Percentiles rank a stretch among this genome's conserved stretches.
phyloP scores from a whole-genome alignment of 2,113 vertebrate species.

The Phyllostomus hastatus region DNA sequence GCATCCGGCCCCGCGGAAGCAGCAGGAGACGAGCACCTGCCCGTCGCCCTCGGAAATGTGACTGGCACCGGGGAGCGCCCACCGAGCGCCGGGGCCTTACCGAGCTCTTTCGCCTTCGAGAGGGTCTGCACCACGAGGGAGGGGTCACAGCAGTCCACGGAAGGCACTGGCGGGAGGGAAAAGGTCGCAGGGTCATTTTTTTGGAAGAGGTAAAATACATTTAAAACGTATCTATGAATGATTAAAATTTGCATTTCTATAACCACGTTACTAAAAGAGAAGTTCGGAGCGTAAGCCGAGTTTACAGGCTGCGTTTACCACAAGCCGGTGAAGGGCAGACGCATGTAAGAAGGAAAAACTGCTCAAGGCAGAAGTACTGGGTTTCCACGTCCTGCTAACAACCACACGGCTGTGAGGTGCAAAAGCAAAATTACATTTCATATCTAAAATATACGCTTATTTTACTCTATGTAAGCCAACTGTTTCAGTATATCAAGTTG shows the following conservation, averaged over 20 bases:
- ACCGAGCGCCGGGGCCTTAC: slow-evolving; percentile 77
- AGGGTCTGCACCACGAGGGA: slow-evolving; percentile 89
- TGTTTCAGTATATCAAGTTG: not conserved
- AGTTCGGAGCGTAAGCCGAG: not conserved
- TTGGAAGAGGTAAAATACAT: not conserved
- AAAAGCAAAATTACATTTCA: not conserved
- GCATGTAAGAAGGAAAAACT: not conserved
- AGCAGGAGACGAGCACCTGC: not conserved
- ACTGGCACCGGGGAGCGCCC: not conserved
- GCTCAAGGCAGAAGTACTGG: not conserved
- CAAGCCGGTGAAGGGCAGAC: fast-evolving
- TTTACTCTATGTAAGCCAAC: not conserved
- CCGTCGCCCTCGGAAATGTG: not conserved
- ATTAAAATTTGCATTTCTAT: not conserved
- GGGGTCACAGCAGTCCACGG: slow-evolving; percentile 89
- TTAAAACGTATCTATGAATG: not conserved
- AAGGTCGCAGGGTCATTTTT: not conserved
- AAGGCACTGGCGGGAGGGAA: slow-evolving; percentile 83
- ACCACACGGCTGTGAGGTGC: too few species aligned
- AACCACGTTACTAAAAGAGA: not conserved
- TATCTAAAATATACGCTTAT: not conserved
- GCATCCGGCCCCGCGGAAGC: not conserved
- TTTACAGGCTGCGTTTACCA: not conserved
- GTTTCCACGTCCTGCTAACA: not conserved
- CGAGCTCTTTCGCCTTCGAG: slow-evolving; percentile 93